Base-by-base conservation (phyloP, 2,113 vertebrate genomes). In the Macroglossus sobrinus region DNA sequence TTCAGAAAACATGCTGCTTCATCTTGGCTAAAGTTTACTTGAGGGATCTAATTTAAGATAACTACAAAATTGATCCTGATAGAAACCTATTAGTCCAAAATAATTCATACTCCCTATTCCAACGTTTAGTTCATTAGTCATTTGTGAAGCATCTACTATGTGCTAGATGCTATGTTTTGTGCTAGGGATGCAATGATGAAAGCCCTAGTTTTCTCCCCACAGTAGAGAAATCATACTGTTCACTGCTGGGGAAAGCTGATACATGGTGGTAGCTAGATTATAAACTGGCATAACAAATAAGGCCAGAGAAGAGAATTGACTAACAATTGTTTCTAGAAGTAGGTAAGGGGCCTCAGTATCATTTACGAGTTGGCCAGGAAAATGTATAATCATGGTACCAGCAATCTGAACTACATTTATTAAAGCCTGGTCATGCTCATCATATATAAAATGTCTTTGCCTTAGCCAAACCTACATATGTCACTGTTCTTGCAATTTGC, bases 41-140 rank as follows among this genome's bases (percentile, higher is more conserved):
- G 14, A 84, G 26, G 9, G 7, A 91, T 26, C 47, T 81, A 50
- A 85, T 64, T 64, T 71, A 57, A 91, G 43, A 59, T 81, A 80
- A 59, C n/a, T 64, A 66, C 8, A 94, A 75, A 84, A 24, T 26
- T 93, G 68, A 40, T 24, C 33, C 30, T 84, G 40, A 76, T 24
- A 53, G 21, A 19, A 91, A 71, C 45, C 22, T 82, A 61, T 61
- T 79, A 94, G 24, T 90, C 16, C 89, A 97, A 96, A 57, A 30
- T 30, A 96, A 84, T 21, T 2, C 33, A 10, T 35, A 33, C 22
- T 95, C 45, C 43, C 43, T 85, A 53, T 81, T 79, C 21, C 50
- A 88, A 43, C 47, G 14, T 80, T 96, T 88, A 81, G 50, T 19
- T 79, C 38, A 88, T 64, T 66, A 38, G 6, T 89, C 40, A 81